Conservation (phyloP, 1,140 invertebrate genomes). For the Pemphigus obesinymphae region DNA sequence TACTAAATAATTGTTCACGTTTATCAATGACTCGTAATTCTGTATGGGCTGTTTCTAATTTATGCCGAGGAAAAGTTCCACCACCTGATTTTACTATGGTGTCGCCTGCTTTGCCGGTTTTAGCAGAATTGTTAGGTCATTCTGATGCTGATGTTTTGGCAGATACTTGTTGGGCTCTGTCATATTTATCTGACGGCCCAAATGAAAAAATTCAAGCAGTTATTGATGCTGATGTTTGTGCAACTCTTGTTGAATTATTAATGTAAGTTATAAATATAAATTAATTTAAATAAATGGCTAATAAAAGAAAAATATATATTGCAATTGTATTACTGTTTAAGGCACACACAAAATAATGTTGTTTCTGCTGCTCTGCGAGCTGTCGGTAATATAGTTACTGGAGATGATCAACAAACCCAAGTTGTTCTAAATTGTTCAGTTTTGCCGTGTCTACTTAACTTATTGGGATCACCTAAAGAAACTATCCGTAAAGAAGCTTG, state of each 20-base stretch:
- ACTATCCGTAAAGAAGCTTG: slow-evolving; percentile 92
- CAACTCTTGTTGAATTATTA: slow-evolving; percentile 87
- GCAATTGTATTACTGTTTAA: slow-evolving; percentile 50
- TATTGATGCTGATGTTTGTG: slow-evolving; percentile 91
- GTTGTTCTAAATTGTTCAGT: slow-evolving; percentile 87
- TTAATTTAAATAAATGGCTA: too few relatives aligned
- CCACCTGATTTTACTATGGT: slow-evolving; percentile 85
- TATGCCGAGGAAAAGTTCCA: slow-evolving; percentile 96
- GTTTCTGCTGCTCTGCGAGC: slow-evolving; percentile 92
- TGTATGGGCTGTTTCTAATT: slow-evolving; percentile 95
- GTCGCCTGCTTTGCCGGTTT: slow-evolving; percentile 72
- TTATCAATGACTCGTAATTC: slow-evolving; percentile 93
- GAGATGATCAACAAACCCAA: slow-evolving; percentile 95
- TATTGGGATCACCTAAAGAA: slow-evolving; percentile 77
- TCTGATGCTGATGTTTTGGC: slow-evolving; percentile 85
- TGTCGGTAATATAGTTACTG: slow-evolving; percentile 97
- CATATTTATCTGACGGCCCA: slow-evolving; percentile 92
- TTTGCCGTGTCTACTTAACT: slow-evolving; percentile 74
- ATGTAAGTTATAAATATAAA: slow-evolving; percentile 60
- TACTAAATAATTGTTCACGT: slow-evolving; percentile 50
- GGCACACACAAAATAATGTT: slow-evolving; percentile 83
- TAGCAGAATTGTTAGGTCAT: slow-evolving; percentile 83
- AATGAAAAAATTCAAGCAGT: slow-evolving; percentile 98
- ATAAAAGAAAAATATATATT: too few relatives aligned
- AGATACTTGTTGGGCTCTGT: slow-evolving; percentile 93